Conservation (phyloP, 2,888 invertebrate species). For the Rhagonycha fulva region DNA sequence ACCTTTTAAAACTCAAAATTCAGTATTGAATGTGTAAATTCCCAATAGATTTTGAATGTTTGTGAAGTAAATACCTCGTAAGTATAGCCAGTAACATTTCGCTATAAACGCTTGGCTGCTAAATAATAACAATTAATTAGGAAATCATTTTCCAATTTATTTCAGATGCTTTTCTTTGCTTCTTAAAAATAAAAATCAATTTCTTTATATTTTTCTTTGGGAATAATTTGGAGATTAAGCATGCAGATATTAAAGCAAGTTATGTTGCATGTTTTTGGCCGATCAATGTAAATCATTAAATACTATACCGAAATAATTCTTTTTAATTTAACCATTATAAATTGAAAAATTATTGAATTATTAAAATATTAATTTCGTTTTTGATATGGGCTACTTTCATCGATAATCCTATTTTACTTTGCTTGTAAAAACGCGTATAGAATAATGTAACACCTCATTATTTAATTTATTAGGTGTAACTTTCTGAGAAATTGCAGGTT, state of each 20-base stretch:
- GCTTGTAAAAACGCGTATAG: not conserved
- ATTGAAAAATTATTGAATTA: not conserved
- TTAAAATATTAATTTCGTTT: not conserved
- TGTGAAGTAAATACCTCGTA: slow-evolving; percentile 14
- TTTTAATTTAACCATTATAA: not conserved
- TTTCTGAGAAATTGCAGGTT: not conserved
- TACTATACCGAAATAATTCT: not conserved
- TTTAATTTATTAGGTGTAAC: not conserved
- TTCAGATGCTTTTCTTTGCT: not conserved
- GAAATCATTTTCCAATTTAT: not conserved
- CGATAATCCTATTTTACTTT: not conserved
- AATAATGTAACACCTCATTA: not conserved
- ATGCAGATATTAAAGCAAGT: not conserved
- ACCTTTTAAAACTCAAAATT: slow-evolving; percentile 2
- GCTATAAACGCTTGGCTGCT: not conserved
- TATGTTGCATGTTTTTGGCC: not conserved
- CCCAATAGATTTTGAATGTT: slow-evolving; percentile 1
- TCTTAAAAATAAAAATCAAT: not conserved
- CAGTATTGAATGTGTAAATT: slow-evolving; percentile 4
- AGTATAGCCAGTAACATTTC: slow-evolving; percentile 11
- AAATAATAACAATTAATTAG: not conserved
- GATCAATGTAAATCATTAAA: not conserved
- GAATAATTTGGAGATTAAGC: not conserved
- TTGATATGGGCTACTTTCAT: not conserved
- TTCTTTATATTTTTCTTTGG: not conserved